Evolutionary conservation across 2,888 invertebrate species (phyloP).

Genomic region (Eilema griseolum): DNA sequence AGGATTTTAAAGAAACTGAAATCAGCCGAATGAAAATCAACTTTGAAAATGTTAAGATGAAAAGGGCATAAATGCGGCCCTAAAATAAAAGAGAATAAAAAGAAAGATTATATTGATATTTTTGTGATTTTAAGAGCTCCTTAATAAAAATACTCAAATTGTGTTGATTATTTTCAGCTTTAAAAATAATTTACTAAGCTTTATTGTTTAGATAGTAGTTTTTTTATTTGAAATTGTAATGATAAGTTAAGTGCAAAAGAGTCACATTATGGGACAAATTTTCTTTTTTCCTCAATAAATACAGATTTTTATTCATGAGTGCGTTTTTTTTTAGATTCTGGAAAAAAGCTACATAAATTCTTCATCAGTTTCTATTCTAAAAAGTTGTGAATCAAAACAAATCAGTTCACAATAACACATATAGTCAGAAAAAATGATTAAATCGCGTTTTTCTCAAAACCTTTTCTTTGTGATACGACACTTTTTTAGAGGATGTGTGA

Average conservation of each 20-base stretch:
- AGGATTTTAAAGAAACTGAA: no score
- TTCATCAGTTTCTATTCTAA: slow-evolving; percentile 2
- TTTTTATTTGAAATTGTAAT: slow-evolving; percentile 2
- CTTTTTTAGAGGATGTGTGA: slow-evolving; percentile 1
- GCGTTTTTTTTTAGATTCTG: slow-evolving; percentile 3
- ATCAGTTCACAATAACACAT: slow-evolving; percentile 7
- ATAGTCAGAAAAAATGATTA: background rate
- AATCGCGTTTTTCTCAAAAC: background rate
- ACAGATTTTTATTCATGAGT: slow-evolving; percentile 1
- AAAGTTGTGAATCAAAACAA: slow-evolving; percentile 11
- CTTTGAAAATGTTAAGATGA: no score
- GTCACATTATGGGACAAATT: background rate
- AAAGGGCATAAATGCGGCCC: no score
- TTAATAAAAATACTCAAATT: no score
- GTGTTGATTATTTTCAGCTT: no score
- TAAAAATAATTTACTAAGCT: background rate
- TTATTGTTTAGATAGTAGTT: background rate
- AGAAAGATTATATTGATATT: no score
- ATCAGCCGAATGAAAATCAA: no score
- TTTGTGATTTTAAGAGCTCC: no score
- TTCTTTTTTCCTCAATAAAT: background rate
- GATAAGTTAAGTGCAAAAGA: background rate
- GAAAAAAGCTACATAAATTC: slow-evolving; percentile 2
- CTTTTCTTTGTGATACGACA: slow-evolving; percentile 1
- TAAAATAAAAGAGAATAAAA: no score